Conservation (phyloP, 1,140 invertebrate species). For the Drosophila grimshawi region DNA sequence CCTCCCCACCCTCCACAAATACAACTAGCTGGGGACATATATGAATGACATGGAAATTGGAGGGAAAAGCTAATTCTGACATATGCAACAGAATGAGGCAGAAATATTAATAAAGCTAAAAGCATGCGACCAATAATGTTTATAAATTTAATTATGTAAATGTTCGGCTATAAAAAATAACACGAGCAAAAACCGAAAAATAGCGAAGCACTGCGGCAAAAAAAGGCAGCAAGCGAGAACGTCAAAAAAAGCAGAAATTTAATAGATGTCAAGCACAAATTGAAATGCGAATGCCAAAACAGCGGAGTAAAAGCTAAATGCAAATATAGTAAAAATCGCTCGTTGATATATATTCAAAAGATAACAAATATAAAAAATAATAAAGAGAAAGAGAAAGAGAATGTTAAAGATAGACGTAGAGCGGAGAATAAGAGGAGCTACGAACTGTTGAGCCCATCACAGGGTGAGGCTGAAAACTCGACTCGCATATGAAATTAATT, state of each 20-base stretch:
- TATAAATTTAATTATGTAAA: conserved; percentile 83
- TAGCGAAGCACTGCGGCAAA: background rate
- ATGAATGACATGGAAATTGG: conserved; percentile 12
- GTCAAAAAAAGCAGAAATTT: conserved; percentile 55
- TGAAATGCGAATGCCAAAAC: conserved; percentile 63
- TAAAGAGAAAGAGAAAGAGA: conserved; percentile 5
- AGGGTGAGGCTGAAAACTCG: conserved; percentile 40
- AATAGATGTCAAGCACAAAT: conserved; percentile 80
- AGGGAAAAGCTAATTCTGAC: conserved; percentile 16
- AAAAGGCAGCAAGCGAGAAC: conserved; percentile 3
- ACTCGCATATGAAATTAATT: conserved; percentile 79
- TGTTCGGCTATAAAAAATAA: conserved; percentile 65
- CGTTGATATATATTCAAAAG: conserved; percentile 43
- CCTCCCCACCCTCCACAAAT: conserved; percentile 7
- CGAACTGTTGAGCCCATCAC: conserved; percentile 11
- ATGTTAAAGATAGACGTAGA: background rate
- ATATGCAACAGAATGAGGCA: conserved; percentile 61
- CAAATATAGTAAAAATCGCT: conserved; percentile 21
- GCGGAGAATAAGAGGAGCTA: background rate
- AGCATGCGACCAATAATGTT: conserved; percentile 78
- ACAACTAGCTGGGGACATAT: conserved; percentile 15
- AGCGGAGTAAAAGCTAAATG: conserved; percentile 33
- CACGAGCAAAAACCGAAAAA: background rate
- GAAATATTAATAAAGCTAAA: conserved; percentile 79
- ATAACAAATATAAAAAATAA: background rate